Evolutionary conservation across 2,888 invertebrate species (phyloP).

Genomic region (Cynaeus angustus): DNA sequence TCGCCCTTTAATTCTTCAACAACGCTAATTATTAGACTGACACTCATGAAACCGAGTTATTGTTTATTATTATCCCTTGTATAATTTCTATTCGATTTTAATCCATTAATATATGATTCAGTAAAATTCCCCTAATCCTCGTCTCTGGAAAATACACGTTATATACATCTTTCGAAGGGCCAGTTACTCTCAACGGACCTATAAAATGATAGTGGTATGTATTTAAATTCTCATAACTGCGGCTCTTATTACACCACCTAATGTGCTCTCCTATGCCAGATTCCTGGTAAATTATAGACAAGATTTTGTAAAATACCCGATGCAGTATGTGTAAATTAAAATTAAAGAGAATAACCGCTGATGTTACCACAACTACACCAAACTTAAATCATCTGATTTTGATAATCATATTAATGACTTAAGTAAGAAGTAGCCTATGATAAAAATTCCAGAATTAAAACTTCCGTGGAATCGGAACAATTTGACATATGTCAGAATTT

Average conservation of each 20-base stretch:
- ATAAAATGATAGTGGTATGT: conserved; percentile 63
- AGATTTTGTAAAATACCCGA: conserved; percentile 49
- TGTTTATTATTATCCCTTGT: conserved; percentile 51
- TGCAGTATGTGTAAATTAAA: conserved; percentile 24
- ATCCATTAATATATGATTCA: conserved; percentile 61
- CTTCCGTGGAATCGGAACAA: no score
- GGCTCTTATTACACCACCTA: conserved; percentile 62
- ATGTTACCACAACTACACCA: no score
- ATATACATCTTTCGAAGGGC: conserved; percentile 62
- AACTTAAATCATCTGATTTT: no score
- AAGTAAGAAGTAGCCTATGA: no score
- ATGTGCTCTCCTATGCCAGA: conserved; percentile 59
- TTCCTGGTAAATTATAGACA: conserved; percentile 62
- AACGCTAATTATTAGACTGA: conserved; percentile 3
- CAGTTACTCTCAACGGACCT: conserved; percentile 59
- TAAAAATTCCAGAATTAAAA: no score
- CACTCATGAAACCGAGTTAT: conserved; percentile 18
- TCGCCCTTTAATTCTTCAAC: background rate
- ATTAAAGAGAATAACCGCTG: background rate
- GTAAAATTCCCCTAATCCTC: conserved; percentile 58
- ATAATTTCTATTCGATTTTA: conserved; percentile 56
- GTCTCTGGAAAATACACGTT: conserved; percentile 56
- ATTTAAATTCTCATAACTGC: conserved; percentile 65
- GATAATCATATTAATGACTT: no score
- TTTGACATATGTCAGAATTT: no score